These are phyloP conservation scores for Stratiolaelaps scimitus DNA, from an alignment of 1,140 invertebrate genomes.

Conservation along the genomic window DNA sequence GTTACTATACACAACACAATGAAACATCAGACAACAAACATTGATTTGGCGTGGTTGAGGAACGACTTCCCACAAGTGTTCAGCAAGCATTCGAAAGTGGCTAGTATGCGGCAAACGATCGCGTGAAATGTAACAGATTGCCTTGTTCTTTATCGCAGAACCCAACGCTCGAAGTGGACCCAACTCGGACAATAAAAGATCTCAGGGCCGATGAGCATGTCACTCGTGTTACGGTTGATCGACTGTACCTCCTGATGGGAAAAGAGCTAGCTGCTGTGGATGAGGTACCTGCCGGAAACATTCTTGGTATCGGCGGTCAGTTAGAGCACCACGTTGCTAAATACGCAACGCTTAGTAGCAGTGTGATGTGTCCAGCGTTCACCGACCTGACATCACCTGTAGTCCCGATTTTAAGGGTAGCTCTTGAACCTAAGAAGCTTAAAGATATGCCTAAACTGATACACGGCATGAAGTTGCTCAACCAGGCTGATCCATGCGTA, in stretches of 20 bases:
- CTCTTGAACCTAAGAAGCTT: conserved; percentile 71
- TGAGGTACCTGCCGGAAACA: conserved; percentile 70
- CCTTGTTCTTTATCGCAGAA: conserved; percentile 28
- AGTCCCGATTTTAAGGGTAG: conserved; percentile 69
- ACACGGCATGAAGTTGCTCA: conserved; percentile 61
- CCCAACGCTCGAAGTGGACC: conserved; percentile 44
- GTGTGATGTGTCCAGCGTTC: conserved; percentile 72
- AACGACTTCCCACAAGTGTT: too few relatives aligned
- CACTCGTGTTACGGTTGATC: conserved; percentile 50
- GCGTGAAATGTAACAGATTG: conserved; percentile 1
- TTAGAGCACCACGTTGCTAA: conserved; percentile 74
- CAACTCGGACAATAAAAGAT: conserved; percentile 51
- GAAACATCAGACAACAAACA: not conserved
- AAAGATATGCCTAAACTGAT: conserved; percentile 65
- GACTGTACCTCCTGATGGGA: conserved; percentile 84
- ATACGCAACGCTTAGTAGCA: conserved; percentile 76
- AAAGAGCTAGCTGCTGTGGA: conserved; percentile 69
- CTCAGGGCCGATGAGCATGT: conserved; percentile 52
- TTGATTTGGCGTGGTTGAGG: too few relatives aligned
- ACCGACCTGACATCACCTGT: conserved; percentile 65
- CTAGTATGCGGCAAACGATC: too few relatives aligned
- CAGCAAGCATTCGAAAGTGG: too few relatives aligned
- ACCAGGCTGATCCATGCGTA: conserved; percentile 85
- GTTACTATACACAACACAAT: not conserved
- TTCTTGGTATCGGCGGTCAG: conserved; percentile 67